These are phyloP conservation scores for Lithobius niger DNA, from an alignment of 1,140 invertebrate genomes.

Conservation along the genomic window DNA sequence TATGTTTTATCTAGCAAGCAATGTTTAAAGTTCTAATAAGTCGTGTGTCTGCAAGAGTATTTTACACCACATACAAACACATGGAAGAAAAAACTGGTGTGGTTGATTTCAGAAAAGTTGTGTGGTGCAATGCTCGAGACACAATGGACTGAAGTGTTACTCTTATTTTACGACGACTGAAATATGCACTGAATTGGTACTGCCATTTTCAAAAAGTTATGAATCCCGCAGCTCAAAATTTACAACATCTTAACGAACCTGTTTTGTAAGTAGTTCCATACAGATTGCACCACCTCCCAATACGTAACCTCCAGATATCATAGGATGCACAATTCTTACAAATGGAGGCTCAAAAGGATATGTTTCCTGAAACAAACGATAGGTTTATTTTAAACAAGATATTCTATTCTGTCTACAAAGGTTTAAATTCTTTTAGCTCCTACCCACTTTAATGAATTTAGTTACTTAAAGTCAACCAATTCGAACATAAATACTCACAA, in stretches of 20 bases:
- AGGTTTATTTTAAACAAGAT: neutral
- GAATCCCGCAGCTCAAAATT: neutral
- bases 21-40: no score
- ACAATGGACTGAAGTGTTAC: no score
- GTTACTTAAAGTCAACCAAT: neutral
- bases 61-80: no score
- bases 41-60: no score
- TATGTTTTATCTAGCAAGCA: no score
- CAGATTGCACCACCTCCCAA: slow-evolving; percentile 80
- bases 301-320: slow-evolving; percentile 78
- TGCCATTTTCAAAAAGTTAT: neutral
- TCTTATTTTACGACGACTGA: no score
- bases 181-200: no score
- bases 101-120: no score
- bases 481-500: neutral
- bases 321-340: slow-evolving; percentile 87
- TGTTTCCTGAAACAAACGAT: slow-evolving; percentile 50
- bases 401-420: no score
- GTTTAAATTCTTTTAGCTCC: no score
- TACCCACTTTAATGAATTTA: neutral
- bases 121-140: no score
- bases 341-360: slow-evolving; percentile 99
- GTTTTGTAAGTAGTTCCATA: slow-evolving; percentile 98
- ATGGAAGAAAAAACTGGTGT: no score
- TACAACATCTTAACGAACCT: slow-evolving; percentile 32